Percentiles rank a stretch among this genome's conserved stretches.
These are phyloP conservation scores for Mus minutoides DNA, from an alignment of 2,797 vertebrate genomes.

Conservation along the genomic window DNA sequence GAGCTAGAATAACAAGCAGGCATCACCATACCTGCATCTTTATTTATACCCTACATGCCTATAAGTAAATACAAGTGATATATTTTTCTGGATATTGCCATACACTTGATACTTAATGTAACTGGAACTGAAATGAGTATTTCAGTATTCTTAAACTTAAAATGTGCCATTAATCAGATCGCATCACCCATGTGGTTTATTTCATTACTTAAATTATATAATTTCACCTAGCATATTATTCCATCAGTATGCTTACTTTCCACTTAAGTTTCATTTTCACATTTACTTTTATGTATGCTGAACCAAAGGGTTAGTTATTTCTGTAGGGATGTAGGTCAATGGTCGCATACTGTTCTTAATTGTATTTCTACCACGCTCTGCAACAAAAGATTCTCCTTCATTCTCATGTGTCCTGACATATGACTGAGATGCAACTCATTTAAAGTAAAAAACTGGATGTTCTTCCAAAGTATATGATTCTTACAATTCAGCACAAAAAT, in stretches of 20 bases:
- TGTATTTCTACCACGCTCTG: background rate
- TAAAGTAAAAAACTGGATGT: background rate
- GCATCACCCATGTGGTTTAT: background rate
- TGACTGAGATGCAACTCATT: background rate
- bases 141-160: background rate
- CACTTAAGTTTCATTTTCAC: background rate
- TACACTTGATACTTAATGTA: background rate
- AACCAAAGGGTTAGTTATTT: background rate
- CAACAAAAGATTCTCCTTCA: background rate
- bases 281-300: background rate
- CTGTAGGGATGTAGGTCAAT: background rate
- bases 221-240: background rate
- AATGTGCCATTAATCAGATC: background rate
- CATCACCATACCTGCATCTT: background rate
- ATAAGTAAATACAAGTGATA: background rate
- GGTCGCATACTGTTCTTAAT: background rate
- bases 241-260: background rate
- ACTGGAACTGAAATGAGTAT: background rate
- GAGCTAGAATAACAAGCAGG: background rate
- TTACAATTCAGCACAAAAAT: background rate
- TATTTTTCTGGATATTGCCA: background rate
- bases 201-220: background rate
- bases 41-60: background rate
- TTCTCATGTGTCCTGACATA: background rate
- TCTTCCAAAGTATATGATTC: background rate